Percentiles rank a stretch among this genome's conserved stretches.
Evolutionary conservation across 2,888 invertebrate genomes (phyloP).

Genomic region (Megaustenia siamemsis): DNA sequence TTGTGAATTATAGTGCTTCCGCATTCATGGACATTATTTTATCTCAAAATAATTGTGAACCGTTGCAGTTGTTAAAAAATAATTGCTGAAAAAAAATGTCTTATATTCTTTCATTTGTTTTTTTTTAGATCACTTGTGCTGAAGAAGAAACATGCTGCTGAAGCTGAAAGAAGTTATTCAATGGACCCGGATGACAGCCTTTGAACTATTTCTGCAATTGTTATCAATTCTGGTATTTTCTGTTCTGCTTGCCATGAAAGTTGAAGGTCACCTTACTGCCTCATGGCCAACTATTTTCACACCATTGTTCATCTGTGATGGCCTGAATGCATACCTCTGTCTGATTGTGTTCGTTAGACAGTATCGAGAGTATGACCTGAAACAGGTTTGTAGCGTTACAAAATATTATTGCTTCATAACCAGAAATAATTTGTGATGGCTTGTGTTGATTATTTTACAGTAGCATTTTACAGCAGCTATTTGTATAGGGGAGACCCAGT

Average conservation of each 20-base stretch:
- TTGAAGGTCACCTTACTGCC: slow-evolving; percentile 84
- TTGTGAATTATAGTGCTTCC: no score
- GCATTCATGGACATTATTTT: no score
- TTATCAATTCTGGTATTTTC: slow-evolving; percentile 91
- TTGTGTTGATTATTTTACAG: no score
- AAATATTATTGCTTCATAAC: not conserved
- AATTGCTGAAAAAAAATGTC: not conserved
- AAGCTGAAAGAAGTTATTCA: slow-evolving; percentile 92
- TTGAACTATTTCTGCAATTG: slow-evolving; percentile 95
- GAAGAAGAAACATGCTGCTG: slow-evolving; percentile 86
- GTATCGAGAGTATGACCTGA: slow-evolving; percentile 85
- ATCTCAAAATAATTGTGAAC: no score
- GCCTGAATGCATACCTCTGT: slow-evolving; percentile 95
- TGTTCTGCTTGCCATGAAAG: slow-evolving; percentile 88
- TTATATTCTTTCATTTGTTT: not conserved
- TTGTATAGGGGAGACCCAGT: no score
- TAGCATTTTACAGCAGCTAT: no score
- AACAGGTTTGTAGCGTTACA: slow-evolving; percentile 47
- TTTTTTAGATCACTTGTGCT: not conserved
- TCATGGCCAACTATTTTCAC: slow-evolving; percentile 95
- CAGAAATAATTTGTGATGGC: not conserved
- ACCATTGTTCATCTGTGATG: slow-evolving; percentile 94
- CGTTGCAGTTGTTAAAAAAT: no score
- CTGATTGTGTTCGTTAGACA: slow-evolving; percentile 96
- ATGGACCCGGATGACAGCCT: slow-evolving; percentile 96